Evolutionary conservation across 1,140 invertebrate species (phyloP), one percentile per base, ranked within the genome.

Genomic region (Pantala flavescens): DNA sequence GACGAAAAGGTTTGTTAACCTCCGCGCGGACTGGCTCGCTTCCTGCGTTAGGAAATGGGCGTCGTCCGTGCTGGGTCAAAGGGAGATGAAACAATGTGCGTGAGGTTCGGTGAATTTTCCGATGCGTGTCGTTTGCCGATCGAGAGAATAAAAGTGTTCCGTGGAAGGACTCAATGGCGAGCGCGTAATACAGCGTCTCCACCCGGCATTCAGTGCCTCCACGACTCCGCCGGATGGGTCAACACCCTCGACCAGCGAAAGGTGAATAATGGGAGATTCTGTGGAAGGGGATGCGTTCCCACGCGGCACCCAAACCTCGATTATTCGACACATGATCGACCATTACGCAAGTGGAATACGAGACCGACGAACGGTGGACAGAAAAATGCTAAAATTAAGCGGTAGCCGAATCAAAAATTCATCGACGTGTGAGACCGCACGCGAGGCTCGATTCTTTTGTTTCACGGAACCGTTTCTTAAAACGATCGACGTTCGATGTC

Each of bases 241-340:
- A 63, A 63, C 49, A 63, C 49, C 49, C 49, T 63, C 49, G 49
- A 12, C 16, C 3, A 63, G 49, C 49, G 49, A 63, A 21, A 63
- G 49, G 49, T 63, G 49, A 21, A 63, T 63, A 63, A 63, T 63
- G 49, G 49, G 49, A 63, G 49, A 63, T 63, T 63, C 49, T 63
- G 5, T 63, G 49, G 49, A 63, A 21, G 49, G 49, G 49, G 49
- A 21, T 63, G 49, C 49, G 49, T 63, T 63, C 49, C 49, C 49
- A 63, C 49, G 49, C 49, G 49, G 49, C 49, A 63, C 49, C 49
- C 49, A 19, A 21, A 7, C 3, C 28, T 36, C 3, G 2, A 36
- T 36, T 36, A 36, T 36, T 36, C 28, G 28, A 36, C 28, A 36
- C 28, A 36, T 36, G 28, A 36, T 9, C 28, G 28, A 36, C 28